Conservation (phyloP, 1,140 invertebrate species). For the Anastrepha obliqua region DNA sequence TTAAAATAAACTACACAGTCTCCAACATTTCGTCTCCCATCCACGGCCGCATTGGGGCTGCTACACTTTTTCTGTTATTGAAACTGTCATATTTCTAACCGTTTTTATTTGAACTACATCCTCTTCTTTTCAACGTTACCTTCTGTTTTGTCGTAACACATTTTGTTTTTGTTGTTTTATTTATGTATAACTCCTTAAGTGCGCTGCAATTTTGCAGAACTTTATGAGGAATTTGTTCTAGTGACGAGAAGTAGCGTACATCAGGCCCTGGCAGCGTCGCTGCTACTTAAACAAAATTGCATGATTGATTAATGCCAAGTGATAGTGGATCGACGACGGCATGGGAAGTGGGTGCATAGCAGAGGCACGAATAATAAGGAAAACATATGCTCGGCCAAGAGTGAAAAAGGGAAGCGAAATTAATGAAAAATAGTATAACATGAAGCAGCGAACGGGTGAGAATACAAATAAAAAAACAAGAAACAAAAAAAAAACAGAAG, state of each 20-base stretch:
- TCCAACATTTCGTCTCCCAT: not conserved
- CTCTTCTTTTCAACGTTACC: not conserved
- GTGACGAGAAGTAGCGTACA: not conserved
- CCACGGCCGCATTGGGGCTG: not conserved
- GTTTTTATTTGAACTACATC: not conserved
- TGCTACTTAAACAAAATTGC: not conserved
- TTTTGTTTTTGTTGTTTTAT: not conserved
- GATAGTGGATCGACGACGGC: not conserved
- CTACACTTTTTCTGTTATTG: not conserved
- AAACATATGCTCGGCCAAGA: not conserved
- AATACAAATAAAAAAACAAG: not conserved
- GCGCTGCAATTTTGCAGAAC: not conserved
- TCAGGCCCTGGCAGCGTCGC: not conserved
- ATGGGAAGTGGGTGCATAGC: not conserved
- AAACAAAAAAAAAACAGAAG: not conserved
- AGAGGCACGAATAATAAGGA: not conserved
- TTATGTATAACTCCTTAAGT: slow-evolving; percentile 15
- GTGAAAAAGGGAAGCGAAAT: not conserved
- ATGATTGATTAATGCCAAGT: slow-evolving; percentile 34
- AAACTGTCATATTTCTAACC: not conserved
- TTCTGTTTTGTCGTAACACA: not conserved
- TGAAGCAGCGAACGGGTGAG: not conserved
- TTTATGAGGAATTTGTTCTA: not conserved
- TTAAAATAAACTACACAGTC: not conserved
- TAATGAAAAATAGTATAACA: not conserved